Base-by-base conservation (phyloP, 2,113 vertebrate genomes). In the Leucopsar rothschildi region DNA sequence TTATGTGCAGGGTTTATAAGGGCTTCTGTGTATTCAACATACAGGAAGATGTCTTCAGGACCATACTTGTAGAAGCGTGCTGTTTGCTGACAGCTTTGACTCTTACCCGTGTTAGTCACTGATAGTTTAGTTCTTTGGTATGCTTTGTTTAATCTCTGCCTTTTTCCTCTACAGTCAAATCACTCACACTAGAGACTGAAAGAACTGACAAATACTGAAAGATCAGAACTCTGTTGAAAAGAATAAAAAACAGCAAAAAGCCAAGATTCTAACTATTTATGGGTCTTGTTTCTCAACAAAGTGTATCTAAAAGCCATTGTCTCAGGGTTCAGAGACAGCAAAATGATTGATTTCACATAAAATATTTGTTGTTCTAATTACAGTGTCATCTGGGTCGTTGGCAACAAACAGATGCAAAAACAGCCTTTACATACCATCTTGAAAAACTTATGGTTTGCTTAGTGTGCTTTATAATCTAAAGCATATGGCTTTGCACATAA, bases 321-420 rank as follows among this genome's bases (percentile, higher is more conserved):
- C 88, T 97, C 93, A 91, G 95, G 84, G 92, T 97, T 97, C 91
- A 87, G 97, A 98, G 97, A 98, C 97, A 98, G 95, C 89, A 96
- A 85, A 97, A 98, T 98, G 98, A 99, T 98, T 98, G 98, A 98
- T 98, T 98, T 98, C 97, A 93, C 97, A 96, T 98, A 98, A 98
- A 98, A 98, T 98, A 98, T 98, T 98, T 98, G 97, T 98, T 97
- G 97, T 98, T 98, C 90, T 98, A 98, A 98, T 98, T 98, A 98
- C 97, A 98, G 98, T 97, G 98, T 99, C 98, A 98, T 98, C 97
- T 97, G 96, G 96, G 94, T 95, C 81, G 72, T 97, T 98, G 98
- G 98, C 98, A 98, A 97, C 97, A 95, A 98, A 97, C 98, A 98
- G 98, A 98, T 98, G 98, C 97, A 98, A 97, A 97, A 96, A 55